Conservation (phyloP, 1,140 invertebrate genomes). For the Aphelinus atriplicis region DNA sequence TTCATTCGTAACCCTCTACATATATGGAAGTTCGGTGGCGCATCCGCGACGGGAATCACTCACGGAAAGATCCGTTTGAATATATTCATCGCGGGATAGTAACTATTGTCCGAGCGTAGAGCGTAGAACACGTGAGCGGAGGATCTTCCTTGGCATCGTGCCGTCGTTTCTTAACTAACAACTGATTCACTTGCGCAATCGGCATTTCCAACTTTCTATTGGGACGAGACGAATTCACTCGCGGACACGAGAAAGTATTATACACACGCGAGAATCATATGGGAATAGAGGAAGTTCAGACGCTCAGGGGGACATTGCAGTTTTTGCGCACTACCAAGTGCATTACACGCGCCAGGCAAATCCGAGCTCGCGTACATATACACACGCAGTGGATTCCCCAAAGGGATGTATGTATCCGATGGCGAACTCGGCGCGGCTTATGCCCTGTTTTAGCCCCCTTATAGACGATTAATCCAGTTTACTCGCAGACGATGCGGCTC, state of each 20-base stretch:
- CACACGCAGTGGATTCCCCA: conserved; percentile 51
- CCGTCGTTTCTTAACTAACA: conserved; percentile 19
- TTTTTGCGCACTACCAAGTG: too few species aligned
- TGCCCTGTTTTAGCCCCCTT: conserved; percentile 56
- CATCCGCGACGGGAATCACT: too few species aligned
- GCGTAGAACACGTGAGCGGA: too few species aligned
- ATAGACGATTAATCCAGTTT: conserved; percentile 68
- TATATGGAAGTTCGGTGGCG: too few species aligned
- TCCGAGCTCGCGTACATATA: too few species aligned
- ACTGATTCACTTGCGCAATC: not conserved
- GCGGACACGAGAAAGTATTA: too few species aligned
- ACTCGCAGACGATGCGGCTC: conserved; percentile 55
- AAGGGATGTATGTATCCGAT: conserved; percentile 44
- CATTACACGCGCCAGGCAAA: too few species aligned
- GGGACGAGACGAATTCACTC: not conserved
- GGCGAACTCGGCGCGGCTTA: too few species aligned
- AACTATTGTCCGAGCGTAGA: too few species aligned
- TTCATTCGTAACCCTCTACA: too few species aligned
- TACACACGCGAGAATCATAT: conserved; percentile 17
- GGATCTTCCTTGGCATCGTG: not conserved
- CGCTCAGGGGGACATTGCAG: not conserved
- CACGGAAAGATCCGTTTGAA: too few species aligned
- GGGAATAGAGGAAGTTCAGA: conserved; percentile 40
- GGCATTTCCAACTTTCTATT: not conserved
- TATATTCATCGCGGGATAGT: too few species aligned